Base-by-base conservation (phyloP, 2,113 vertebrate species). In the Reinhardtius hippoglossoides region DNA sequence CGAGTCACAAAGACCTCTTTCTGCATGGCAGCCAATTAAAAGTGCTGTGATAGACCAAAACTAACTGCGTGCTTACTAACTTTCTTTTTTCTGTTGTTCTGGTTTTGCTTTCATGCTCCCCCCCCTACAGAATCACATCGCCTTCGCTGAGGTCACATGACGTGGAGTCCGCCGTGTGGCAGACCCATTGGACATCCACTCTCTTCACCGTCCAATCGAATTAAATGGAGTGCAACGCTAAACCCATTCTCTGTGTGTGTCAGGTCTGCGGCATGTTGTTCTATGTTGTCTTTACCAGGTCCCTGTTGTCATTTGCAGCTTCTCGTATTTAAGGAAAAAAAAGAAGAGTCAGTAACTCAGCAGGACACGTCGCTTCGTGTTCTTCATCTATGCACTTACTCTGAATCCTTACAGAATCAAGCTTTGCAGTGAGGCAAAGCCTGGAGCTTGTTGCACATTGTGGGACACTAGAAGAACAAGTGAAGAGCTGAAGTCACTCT, bases 101-200 rank as follows among this genome's bases (percentile, higher is more conserved):
- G 15, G 4, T 50, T 50, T 18, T 50, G 15, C 46, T 18, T 50
- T 50, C 1, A 18, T 27, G 24, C 44, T 13, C 12, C 54, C 1
- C 37, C 1, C 58, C 31, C 23, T 72, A 9, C 91, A 99, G 98
- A 99, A 99, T 95, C 97, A 98, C 95, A 96, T 99, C 96, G 93
- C 96, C 95, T 99, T 99, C 91, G 96, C 97, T 82, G 98, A 99
- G 95, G 96, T 99, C 96, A 99, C 98, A 99, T 99, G 98, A 99
- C 96, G 93, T 94, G 92, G 97, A 97, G 9, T 94, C 94, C 54
- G 95, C 95, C 14, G 95, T 94, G 18, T 93, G 93, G 93, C 96
- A 97, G 72, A 96, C 96, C 83, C 97, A 97, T 60, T 97, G 98
- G 97, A 96, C 97, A 65, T 97, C 97, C 88, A 96, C 96, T 74